Evolutionary conservation across 2,888 invertebrate species (phyloP), one percentile per base, ranked within the genome.

Genomic region (Drosophila planitibia): DNA sequence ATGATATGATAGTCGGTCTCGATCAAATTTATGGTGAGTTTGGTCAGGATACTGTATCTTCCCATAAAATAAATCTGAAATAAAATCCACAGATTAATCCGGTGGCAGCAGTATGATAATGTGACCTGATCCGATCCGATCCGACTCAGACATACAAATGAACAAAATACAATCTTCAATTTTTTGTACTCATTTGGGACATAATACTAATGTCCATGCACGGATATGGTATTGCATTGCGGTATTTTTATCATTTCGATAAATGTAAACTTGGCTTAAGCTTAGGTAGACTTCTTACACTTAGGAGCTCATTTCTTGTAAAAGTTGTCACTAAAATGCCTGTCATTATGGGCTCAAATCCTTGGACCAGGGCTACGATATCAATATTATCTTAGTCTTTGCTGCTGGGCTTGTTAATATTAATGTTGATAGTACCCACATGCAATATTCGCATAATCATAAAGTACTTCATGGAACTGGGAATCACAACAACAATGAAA

Each of bases 241-340:
- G 16, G 16, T 47, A 4, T 4, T 16, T 16, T 16, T 16, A 25
- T 28, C 16, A 47, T 16, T 28, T 47, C 4, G 16, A 25, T 41
- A n/a, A 10, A n/a, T 39, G 37, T 28, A 37, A 54, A 12, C 33
- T 14, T 25, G 14, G 35, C 35, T 35, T 4, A 35, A 14, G 37
- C 55, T 37, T 28, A n/a, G 10, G 12, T 30, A 6, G 10, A 1
- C 19, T 37, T 12, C n/a, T 28, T 37, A 33, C 22, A 33, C 32
- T 33, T 25, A 55, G 35, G 54, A 55, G 16, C 54, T 55, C 2
- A 19, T 57, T 57, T 39, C 35, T 37, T 37, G 19, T 39, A 39
- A 35, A 28, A 28, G 28, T 28, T 28, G 28, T 30, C 39, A 9
- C 14, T 9, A 39, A 39, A 44, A 44, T 44, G 44, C 5, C 39